These are phyloP conservation scores for Aethina tumida DNA, from an alignment of 1,140 invertebrate genomes.

Conservation along the genomic window DNA sequence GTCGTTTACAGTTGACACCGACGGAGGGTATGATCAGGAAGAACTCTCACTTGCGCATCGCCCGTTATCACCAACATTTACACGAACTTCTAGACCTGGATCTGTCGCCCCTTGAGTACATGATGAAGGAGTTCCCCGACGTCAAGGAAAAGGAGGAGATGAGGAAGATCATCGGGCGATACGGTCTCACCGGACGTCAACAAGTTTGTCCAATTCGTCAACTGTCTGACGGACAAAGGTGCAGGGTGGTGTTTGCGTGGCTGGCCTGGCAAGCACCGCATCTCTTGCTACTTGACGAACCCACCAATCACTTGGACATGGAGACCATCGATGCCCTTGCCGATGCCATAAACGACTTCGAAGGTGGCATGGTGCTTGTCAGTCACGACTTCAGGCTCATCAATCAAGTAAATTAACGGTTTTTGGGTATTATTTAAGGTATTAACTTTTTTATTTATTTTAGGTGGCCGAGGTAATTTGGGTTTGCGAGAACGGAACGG, in stretches of 20 bases:
- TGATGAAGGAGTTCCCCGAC: constrained; percentile 95
- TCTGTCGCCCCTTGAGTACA: constrained; percentile 92
- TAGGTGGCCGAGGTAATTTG: constrained; percentile 98
- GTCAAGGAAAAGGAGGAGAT: constrained; percentile 98
- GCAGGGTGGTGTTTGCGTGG: constrained; percentile 97
- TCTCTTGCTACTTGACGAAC: constrained; percentile 90
- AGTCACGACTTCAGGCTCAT: constrained; percentile 98
- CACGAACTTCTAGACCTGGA: constrained; percentile 94
- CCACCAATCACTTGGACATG: constrained; percentile 99
- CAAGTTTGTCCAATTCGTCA: constrained; percentile 97
- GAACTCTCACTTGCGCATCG: constrained; percentile 95
- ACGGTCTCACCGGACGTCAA: constrained; percentile 88
- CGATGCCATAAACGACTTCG: constrained; percentile 95
- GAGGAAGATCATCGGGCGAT: constrained; percentile 97
- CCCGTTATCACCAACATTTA: constrained; percentile 97
- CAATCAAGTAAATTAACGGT: constrained; percentile 68
- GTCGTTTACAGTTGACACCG: constrained; percentile 67
- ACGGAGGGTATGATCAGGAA: constrained; percentile 94
- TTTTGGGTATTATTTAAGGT: constrained; percentile 2
- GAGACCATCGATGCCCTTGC: constrained; percentile 98
- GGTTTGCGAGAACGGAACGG: constrained; percentile 93
- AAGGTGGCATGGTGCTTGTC: constrained; percentile 95
- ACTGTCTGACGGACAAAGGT: constrained; percentile 95
- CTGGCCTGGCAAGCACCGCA: constrained; percentile 92
- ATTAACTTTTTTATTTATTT: constrained; percentile 6